These are phyloP conservation scores for Ptyas mucosa DNA, from an alignment of 2,113 vertebrate species.

Conservation along the genomic window DNA sequence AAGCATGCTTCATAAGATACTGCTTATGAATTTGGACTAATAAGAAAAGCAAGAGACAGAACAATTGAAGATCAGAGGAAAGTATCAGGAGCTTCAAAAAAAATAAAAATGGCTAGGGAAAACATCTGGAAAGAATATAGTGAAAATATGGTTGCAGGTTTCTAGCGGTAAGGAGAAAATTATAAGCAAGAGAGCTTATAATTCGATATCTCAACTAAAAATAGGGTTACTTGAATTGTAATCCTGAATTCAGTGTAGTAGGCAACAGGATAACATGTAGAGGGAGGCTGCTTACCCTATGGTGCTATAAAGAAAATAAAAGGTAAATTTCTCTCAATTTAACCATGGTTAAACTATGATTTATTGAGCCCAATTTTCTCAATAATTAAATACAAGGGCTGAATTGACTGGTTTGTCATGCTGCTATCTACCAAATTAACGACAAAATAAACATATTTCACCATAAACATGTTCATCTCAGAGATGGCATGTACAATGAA, in stretches of 20 bases:
- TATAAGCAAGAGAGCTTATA: background rate
- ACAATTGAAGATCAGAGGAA: background rate
- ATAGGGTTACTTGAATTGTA: background rate
- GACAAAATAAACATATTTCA: background rate
- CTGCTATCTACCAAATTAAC: background rate
- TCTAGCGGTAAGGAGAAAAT: background rate
- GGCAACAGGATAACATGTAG: background rate
- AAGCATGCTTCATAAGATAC: background rate
- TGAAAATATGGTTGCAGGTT: background rate
- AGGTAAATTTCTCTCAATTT: background rate
- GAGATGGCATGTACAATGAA: background rate
- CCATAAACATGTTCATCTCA: background rate
- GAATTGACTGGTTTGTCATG: background rate
- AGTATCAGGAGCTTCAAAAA: background rate
- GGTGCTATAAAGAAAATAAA: background rate
- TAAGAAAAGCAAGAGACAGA: background rate
- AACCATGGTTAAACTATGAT: background rate
- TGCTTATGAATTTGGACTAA: background rate
- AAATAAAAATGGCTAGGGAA: background rate
- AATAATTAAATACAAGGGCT: background rate
- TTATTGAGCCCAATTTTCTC: background rate
- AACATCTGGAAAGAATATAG: background rate
- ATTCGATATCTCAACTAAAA: background rate
- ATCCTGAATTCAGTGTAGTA: background rate
- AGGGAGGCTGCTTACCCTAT: background rate